Percentiles rank a stretch among this genome's conserved stretches.
phyloP scores from a whole-genome alignment of 2,888 invertebrate genomes.

The Lithophane socia region DNA sequence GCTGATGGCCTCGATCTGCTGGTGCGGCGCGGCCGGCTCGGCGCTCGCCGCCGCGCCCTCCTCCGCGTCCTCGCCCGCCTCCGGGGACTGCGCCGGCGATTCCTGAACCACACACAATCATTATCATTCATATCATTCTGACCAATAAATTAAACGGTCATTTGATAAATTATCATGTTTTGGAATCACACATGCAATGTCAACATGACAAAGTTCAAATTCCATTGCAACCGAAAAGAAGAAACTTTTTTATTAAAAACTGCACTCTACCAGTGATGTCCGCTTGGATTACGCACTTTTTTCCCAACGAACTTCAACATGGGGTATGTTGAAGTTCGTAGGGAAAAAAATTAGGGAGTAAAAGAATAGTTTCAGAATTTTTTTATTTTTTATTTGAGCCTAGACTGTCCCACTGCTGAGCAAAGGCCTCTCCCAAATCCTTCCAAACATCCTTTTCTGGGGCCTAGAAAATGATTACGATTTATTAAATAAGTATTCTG shows the following conservation, averaged over 20 bases:
- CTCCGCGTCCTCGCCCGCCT: conserved; percentile 82
- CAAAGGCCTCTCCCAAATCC: no score
- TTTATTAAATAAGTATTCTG: not conserved
- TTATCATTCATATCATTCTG: not conserved
- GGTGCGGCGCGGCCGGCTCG: conserved; percentile 80
- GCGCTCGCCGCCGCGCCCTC: conserved; percentile 68
- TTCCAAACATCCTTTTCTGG: no score
- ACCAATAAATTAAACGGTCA: not conserved
- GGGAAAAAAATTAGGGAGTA: no score
- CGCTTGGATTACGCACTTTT: not conserved
- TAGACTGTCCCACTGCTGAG: no score
- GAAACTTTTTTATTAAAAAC: not conserved
- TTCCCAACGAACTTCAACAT: not conserved
- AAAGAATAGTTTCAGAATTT: no score
- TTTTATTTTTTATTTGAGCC: no score
- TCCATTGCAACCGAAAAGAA: not conserved
- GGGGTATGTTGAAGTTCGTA: no score
- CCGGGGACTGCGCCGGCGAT: conserved; percentile 90
- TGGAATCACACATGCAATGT: not conserved
- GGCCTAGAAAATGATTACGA: not conserved
- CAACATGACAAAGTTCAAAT: not conserved
- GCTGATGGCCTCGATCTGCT: conserved; percentile 93
- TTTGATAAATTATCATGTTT: not conserved
- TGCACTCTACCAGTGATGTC: not conserved
- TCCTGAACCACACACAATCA: conserved; percentile 76